Evolutionary conservation across 2,797 vertebrate genomes (phyloP).

Genomic region (Cryptoblepharus egeriae): DNA sequence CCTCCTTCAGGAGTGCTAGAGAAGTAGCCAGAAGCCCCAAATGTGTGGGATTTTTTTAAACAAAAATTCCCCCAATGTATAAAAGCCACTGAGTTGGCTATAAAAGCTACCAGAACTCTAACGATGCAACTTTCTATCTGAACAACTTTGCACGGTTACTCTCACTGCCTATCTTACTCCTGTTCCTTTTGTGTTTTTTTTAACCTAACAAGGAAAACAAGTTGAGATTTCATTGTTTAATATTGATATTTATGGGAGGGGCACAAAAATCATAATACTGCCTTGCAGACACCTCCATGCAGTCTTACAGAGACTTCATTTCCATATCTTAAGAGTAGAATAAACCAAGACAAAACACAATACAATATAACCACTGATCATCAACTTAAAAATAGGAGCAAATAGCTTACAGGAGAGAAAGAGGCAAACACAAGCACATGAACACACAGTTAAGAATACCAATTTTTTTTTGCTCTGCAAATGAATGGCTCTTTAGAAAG

Average conservation of each 20-base stretch:
- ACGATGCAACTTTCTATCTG: background rate
- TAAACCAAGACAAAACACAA: background rate
- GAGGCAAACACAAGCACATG: background rate
- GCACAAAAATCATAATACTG: no score
- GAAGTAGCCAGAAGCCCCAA: background rate
- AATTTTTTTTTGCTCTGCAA: background rate
- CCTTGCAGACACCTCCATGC: no score
- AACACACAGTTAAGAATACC: background rate
- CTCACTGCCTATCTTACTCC: background rate
- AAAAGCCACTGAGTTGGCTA: background rate
- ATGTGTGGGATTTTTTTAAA: background rate
- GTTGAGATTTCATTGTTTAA: background rate
- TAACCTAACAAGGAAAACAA: background rate
- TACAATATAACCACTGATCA: no score
- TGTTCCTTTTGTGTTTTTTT: no score
- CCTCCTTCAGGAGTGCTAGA: background rate
- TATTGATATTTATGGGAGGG: no score
- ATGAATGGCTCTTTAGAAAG: background rate
- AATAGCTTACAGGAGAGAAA: background rate
- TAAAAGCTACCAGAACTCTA: background rate
- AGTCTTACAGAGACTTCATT: background rate
- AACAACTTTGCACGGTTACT: background rate
- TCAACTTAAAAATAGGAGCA: background rate
- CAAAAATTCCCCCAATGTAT: no score
- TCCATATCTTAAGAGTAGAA: background rate